Evolutionary conservation across 1,140 invertebrate species (phyloP), one percentile per base, ranked within the genome.

Genomic region (Camponotus pennsylvanicus): DNA sequence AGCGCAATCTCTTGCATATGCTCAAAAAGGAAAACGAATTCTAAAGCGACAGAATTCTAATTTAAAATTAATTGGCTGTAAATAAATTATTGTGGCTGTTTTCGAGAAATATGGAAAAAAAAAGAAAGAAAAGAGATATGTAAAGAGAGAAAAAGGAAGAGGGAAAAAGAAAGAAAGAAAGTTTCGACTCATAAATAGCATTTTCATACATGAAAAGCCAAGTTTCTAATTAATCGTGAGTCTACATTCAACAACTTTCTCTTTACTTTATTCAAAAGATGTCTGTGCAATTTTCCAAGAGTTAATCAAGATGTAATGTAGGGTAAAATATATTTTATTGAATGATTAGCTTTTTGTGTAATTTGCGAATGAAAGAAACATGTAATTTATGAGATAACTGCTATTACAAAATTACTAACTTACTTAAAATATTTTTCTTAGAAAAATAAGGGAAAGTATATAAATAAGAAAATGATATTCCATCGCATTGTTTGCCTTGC

Each of bases 1-100:
- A 27, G 32, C 49, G 18, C 40, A 3, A 40, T 86, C 42, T 75
- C 52, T 63, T n/a, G 6, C 18, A 13, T 40, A 52, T 18, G 67
- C 15, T 11, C n/a, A 13, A 21, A 45, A 52, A 71, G 2, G n/a
- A 49, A 45, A 71, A 52, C 37, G 55, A 70, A 80, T 63, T 32
- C 13, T 27, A 27, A 5, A 63, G 55, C 4, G 27, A 52, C 57
- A 42, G 55, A 2, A 63, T 37, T 37, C 70, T 76, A 84, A 84
- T 76, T 63, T 64, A 8, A 15, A 40, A 63, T 84, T 84, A 37
- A 76, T 77, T 34, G 27, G 27, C 27, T 27, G 27, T 27, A 27
- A 27, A 27, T 27, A 27, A 27, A 40, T 52, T 13, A 13, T 55
- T 0, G 0, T 21, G 21, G 21, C 4, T 66, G 18, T 69, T 18